Evolutionary conservation across 2,888 invertebrate genomes (phyloP), one percentile per base, ranked within the genome.

Genomic region (Hyles lineata): DNA sequence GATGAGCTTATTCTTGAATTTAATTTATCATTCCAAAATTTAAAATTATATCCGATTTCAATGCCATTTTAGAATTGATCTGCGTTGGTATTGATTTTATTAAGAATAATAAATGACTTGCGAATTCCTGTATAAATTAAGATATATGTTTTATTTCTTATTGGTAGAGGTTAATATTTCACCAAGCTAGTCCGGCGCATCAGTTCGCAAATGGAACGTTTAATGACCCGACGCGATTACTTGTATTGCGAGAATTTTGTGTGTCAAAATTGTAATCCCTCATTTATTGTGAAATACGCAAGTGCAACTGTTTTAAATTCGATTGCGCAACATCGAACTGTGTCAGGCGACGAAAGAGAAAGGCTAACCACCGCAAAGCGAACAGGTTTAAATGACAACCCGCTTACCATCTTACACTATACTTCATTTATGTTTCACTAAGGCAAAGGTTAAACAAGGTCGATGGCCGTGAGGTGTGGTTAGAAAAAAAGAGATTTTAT

Each of bases 271-370:
- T 67, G 50, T 50, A 67, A 67, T 67, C 23, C 67, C 43, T 50
- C 62, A 61, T 55, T 55, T 55, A 55, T 60, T 71, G 52, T 50
- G 52, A 70, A 35, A 70, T 70, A 15, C n/a, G n/a, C 58, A 71
- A 50, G 43, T 71, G 59, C 58, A 59, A 67, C 23, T 60, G 67
- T 67, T 50, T 67, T 67, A 67, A 60, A 67, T 67, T 25, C 43
- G 50, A 67, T 67, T 67, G 67, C 67, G 83, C 76, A 79, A 82
- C 70, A 50, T 58, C 59, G 76, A 79, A 79, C 77, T 79, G 76
- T 81, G 81, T 79, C 83, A 80, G 79, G 76, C 70, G 74, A 81
- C 63, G 35, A 80, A 84, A 71, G 83, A 82, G 84, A 85, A 83
- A 85, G 85, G 83, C 72, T 23, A 67, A 67, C 63, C n/a, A 67